A percentile compares a stretch with the other conserved stretches of the same genome.
Conservation (phyloP, 1,140 invertebrate species). For the Dendroctonus valens region DNA sequence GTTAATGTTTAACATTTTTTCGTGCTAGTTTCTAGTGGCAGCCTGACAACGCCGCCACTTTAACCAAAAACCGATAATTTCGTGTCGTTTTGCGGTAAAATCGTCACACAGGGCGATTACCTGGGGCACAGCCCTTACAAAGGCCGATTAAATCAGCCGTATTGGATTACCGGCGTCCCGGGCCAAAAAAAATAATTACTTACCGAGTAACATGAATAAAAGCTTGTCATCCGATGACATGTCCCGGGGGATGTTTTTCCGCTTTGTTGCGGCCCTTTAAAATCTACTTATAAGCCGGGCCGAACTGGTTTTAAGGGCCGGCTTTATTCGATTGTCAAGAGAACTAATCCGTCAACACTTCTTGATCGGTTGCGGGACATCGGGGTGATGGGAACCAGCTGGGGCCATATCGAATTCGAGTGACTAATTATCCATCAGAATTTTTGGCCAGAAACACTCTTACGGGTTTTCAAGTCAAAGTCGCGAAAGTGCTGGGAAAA, state of each 20-base stretch:
- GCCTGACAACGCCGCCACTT: too few relatives aligned
- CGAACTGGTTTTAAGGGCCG: background rate
- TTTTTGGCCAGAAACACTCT: too few relatives aligned
- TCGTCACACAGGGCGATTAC: slow-evolving; percentile 6
- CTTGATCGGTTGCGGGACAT: background rate
- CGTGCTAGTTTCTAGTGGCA: too few relatives aligned
- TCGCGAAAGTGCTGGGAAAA: too few relatives aligned
- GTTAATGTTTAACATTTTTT: too few relatives aligned
- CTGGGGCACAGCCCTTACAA: slow-evolving; percentile 5
- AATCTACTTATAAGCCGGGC: slow-evolving; percentile 3
- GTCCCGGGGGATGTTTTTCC: slow-evolving; percentile 7
- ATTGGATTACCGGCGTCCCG: slow-evolving; percentile 9
- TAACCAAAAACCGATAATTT: too few relatives aligned
- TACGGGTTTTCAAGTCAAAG: too few relatives aligned
- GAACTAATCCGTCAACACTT: slow-evolving; percentile 14
- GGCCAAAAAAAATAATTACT: slow-evolving; percentile 13
- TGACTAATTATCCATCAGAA: too few relatives aligned
- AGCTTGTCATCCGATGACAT: slow-evolving; percentile 8
- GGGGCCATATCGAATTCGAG: too few relatives aligned
- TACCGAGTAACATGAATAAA: slow-evolving; percentile 7
- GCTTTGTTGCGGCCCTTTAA: slow-evolving; percentile 7
- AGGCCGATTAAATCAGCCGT: slow-evolving; percentile 16
- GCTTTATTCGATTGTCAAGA: slow-evolving; percentile 7
- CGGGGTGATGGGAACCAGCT: too few relatives aligned
- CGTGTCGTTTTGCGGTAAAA: background rate